A percentile compares a stretch with the other conserved stretches of the same genome.
Evolutionary conservation across 2,797 vertebrate genomes (phyloP).

Genomic region (Arctocebus calabarensis): DNA sequence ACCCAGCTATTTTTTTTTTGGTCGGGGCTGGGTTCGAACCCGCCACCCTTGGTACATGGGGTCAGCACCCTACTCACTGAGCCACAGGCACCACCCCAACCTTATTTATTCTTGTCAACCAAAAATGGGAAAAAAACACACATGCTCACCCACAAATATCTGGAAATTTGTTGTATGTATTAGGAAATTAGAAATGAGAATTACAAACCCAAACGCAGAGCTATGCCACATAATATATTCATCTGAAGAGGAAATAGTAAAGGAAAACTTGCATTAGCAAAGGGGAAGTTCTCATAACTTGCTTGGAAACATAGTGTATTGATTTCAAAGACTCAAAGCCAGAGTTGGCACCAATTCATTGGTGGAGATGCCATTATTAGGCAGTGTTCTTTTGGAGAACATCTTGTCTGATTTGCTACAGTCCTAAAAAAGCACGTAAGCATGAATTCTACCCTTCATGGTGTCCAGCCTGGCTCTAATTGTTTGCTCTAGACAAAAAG

Average conservation of each 20-base stretch:
- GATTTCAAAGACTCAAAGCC: not conserved
- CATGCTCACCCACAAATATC: not conserved
- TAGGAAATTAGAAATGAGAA: not conserved
- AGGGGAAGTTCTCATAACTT: not conserved
- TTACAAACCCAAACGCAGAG: not conserved
- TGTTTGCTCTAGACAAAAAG: not conserved
- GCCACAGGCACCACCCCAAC: not conserved
- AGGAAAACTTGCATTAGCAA: not conserved
- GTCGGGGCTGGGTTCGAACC: too few relatives aligned
- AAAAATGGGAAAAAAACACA: not conserved
- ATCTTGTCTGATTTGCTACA: not conserved
- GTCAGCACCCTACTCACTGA: too few relatives aligned
- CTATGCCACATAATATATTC: not conserved
- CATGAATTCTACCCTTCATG: not conserved
- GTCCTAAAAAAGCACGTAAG: not conserved
- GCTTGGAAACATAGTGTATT: not conserved
- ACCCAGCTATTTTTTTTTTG: too few relatives aligned
- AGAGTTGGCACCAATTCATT: not conserved
- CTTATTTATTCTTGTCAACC: not conserved
- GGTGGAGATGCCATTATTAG: not conserved
- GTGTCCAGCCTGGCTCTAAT: not conserved
- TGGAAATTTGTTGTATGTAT: not conserved
- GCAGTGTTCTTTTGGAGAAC: not conserved
- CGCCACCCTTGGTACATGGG: too few relatives aligned
- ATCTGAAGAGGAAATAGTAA: not conserved